phyloP scores from a whole-genome alignment of 2,113 vertebrate genomes.

The Bujurquina vittata region DNA sequence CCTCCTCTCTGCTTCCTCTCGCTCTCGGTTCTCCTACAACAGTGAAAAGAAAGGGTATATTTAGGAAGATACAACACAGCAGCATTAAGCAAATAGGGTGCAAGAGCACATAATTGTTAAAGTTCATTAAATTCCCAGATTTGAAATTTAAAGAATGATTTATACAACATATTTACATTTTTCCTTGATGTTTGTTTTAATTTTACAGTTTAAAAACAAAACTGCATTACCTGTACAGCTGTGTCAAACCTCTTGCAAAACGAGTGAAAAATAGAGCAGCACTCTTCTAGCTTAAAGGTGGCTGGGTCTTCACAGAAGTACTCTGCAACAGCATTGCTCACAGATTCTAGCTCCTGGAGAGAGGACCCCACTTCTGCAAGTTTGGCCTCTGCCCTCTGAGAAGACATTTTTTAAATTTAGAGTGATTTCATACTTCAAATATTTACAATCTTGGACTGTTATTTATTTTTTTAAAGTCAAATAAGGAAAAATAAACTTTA shows the following conservation, averaged over 20 bases:
- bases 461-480: not conserved
- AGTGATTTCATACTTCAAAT: not conserved
- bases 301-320: conserved; percentile 82
- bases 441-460: not conserved
- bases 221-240: conserved; percentile 69
- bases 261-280: conserved; percentile 81
- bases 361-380: conserved; percentile 61
- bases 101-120: not conserved
- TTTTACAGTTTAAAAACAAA: not conserved
- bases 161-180: not conserved
- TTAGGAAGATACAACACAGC: not conserved
- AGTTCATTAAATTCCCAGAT: not conserved
- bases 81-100: not conserved
- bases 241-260: conserved; percentile 80
- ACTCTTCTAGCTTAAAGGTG: conserved; percentile 80
- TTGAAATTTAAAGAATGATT: not conserved
- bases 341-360: conserved; percentile 58
- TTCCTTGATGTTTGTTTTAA: not conserved
- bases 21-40: conserved; percentile 78
- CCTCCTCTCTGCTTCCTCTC: conserved; percentile 70
- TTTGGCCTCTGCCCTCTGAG: conserved; percentile 74
- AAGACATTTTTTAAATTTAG: not conserved
- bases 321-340: conserved; percentile 74
- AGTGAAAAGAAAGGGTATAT: not conserved
- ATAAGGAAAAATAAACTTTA: conserved; percentile 14